phyloP scores from a whole-genome alignment of 30 jellyfish, hydroid and myxozoan genomes.

The Aurelia sp. region DNA sequence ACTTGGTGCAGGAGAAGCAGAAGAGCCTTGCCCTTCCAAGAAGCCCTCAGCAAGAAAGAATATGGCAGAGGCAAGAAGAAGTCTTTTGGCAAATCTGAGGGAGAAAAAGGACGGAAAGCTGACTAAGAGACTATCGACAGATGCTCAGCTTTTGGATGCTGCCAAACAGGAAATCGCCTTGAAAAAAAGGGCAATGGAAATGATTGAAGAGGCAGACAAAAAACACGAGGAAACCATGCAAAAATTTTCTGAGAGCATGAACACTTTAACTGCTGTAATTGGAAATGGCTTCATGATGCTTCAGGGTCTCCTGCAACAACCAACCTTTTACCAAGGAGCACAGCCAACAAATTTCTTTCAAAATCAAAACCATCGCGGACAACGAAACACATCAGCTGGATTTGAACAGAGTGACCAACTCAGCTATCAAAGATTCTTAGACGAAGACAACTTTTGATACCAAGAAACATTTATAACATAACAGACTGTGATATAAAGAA shows the following conservation, averaged over 20 bases:
- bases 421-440: background rate
- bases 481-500: background rate
- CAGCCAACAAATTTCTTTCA: background rate
- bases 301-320: conserved; percentile 8
- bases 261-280: background rate
- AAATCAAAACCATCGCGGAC: background rate
- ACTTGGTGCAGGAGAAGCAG: background rate
- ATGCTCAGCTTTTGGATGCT: conserved; percentile 1
- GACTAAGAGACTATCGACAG: background rate
- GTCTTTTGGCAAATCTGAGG: background rate
- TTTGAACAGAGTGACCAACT: background rate
- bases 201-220: background rate
- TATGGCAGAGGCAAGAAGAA: conserved; percentile 3
- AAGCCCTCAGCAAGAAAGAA: background rate
- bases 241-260: background rate
- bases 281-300: background rate
- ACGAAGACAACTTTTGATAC: background rate
- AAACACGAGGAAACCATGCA: conserved; percentile 1
- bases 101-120: background rate
- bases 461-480: background rate
- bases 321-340: conserved; percentile 1
- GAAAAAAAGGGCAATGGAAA: background rate
- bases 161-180: background rate
- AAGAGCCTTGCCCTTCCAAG: background rate
- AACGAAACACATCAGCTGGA: background rate